phyloP scores from a whole-genome alignment of 2,113 vertebrate species.

The Cebus imitator region DNA sequence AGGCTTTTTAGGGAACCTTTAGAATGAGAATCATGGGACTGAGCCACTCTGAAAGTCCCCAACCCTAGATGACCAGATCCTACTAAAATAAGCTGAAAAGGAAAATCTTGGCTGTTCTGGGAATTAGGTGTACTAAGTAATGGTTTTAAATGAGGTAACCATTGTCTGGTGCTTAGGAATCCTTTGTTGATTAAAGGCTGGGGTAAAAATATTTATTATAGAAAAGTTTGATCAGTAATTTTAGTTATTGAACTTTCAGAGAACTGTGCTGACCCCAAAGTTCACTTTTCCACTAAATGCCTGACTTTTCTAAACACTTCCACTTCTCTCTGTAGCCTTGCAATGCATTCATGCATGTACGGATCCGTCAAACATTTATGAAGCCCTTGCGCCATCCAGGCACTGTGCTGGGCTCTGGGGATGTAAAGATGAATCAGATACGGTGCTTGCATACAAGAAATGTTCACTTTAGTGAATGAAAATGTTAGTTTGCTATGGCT shows the following conservation, averaged over 20 bases:
- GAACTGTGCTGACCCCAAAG: background rate
- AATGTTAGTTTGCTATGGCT: background rate
- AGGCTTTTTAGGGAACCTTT: conserved; percentile 24
- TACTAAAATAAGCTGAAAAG: background rate
- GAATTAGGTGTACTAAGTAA: background rate
- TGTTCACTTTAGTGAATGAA: background rate
- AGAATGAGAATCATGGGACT: conserved; percentile 14
- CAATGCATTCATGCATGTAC: background rate
- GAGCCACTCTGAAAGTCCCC: background rate
- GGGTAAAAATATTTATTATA: background rate
- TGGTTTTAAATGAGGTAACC: background rate
- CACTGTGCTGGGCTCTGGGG: background rate
- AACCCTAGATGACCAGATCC: background rate
- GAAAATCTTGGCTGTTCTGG: background rate
- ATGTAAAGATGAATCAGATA: background rate
- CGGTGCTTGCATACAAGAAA: background rate
- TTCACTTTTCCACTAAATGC: conserved; percentile 3
- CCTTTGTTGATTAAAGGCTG: background rate
- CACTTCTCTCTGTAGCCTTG: background rate
- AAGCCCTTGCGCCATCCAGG: background rate
- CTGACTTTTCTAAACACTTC: background rate
- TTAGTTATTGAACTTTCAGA: conserved; percentile 5
- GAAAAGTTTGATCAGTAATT: background rate
- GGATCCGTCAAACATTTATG: background rate
- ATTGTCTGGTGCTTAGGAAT: background rate